phyloP scores from a whole-genome alignment of 2,888 invertebrate genomes.

The Metopia argyrocephala region DNA sequence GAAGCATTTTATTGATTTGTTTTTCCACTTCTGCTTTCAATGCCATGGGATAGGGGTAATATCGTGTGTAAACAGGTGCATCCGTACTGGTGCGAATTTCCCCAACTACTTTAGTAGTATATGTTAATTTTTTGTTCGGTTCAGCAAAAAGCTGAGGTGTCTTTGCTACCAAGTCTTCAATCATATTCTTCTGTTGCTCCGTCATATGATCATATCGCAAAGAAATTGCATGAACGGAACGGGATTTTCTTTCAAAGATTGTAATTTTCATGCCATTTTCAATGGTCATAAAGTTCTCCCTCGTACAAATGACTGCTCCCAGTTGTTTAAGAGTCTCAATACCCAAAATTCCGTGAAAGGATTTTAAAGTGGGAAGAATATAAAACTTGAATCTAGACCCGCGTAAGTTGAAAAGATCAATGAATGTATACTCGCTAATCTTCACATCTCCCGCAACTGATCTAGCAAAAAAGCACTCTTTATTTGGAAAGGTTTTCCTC shows the following conservation, averaged over 20 bases:
- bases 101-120: conserved; percentile 31
- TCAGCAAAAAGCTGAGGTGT: conserved; percentile 30
- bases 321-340: too few relatives aligned
- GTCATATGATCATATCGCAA: too few relatives aligned
- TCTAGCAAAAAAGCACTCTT: too few relatives aligned
- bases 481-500: too few relatives aligned
- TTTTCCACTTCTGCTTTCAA: conserved; percentile 19
- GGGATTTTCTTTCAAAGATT: not conserved
- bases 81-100: conserved; percentile 18
- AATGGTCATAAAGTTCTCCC: not conserved
- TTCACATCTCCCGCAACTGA: too few relatives aligned
- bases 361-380: not conserved
- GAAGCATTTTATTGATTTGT: conserved; percentile 11
- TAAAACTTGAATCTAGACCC: not conserved
- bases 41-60: too few relatives aligned
- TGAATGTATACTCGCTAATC: not conserved
- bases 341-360: not conserved
- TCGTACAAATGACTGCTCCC: not conserved
- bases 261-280: not conserved
- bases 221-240: too few relatives aligned
- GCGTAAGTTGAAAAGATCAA: too few relatives aligned
- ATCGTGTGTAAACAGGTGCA: conserved; percentile 6
- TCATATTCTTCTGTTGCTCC: too few relatives aligned
- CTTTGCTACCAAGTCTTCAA: not conserved
- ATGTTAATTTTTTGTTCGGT: conserved; percentile 28